These are phyloP conservation scores for Panagrolaimus sp. DNA, from an alignment of 1,140 invertebrate genomes.

Conservation along the genomic window DNA sequence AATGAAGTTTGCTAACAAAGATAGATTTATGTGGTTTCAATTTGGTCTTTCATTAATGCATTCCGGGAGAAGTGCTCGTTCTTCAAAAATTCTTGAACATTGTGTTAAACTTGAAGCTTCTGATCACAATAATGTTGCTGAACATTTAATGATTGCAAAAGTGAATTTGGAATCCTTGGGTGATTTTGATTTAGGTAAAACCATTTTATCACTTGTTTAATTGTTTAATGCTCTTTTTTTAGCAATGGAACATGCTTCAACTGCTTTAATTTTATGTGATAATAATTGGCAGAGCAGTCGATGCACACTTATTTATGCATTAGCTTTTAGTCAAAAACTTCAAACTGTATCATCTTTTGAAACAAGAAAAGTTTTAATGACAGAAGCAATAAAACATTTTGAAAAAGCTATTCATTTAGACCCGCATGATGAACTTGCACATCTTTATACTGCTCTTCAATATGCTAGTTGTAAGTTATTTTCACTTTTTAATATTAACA, in stretches of 20 bases:
- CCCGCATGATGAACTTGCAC: conserved; percentile 52
- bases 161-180: conserved; percentile 51
- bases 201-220: no score
- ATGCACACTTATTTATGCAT: conserved; percentile 48
- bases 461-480: conserved; percentile 43
- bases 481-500: conserved; percentile 20
- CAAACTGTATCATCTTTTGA: conserved; percentile 33
- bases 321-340: conserved; percentile 51
- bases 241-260: conserved; percentile 47
- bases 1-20: conserved; percentile 27
- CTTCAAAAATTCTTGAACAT: conserved; percentile 39
- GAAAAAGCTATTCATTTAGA: conserved; percentile 50
- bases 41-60: conserved; percentile 34
- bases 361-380: conserved; percentile 24
- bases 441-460: conserved; percentile 57
- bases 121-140: conserved; percentile 23
- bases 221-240: no score
- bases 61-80: conserved; percentile 30
- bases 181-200: conserved; percentile 29
- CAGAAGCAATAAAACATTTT: conserved; percentile 41
- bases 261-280: conserved; percentile 40
- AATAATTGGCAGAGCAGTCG: conserved; percentile 39
- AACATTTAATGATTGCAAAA: conserved; percentile 45
- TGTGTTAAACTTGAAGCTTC: conserved; percentile 21
- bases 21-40: conserved; percentile 31